Percentiles rank a stretch among this genome's conserved stretches.
These are phyloP conservation scores for Lepidocyrtoides sp. DNA, from an alignment of 2,888 invertebrate species.

Conservation along the genomic window DNA sequence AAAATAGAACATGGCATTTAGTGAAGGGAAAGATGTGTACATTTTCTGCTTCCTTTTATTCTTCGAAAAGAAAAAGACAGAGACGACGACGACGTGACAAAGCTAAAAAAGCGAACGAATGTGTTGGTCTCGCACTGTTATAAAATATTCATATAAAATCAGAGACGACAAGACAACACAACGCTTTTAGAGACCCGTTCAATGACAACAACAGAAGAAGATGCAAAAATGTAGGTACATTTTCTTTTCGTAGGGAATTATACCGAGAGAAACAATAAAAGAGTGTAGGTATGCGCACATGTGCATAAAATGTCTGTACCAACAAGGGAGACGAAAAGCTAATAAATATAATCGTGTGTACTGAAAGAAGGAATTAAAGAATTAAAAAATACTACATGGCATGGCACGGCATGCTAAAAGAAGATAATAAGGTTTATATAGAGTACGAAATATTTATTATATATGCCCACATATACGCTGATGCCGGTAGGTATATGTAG, in stretches of 20 bases:
- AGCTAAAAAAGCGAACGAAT: constrained; percentile 34
- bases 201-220: background rate
- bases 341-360: constrained; percentile 69
- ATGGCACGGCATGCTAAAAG: constrained; percentile 6
- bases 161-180: background rate
- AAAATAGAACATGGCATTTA: constrained; percentile 68
- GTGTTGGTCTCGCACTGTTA: background rate
- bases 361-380: constrained; percentile 68
- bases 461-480: background rate
- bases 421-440: constrained; percentile 26
- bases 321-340: constrained; percentile 36
- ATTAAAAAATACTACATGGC: constrained; percentile 52
- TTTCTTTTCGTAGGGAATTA: background rate
- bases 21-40: constrained; percentile 30
- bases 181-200: background rate
- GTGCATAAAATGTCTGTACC: constrained; percentile 51
- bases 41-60: constrained; percentile 29
- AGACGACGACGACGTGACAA: constrained; percentile 51
- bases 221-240: background rate
- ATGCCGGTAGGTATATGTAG: background rate
- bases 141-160: constrained; percentile 42
- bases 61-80: constrained; percentile 3
- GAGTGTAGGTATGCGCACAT: constrained; percentile 45
- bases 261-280: constrained; percentile 67
- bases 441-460: no score